Base-by-base conservation (phyloP, 2,113 vertebrate genomes). In the Archocentrus centrarchus region DNA sequence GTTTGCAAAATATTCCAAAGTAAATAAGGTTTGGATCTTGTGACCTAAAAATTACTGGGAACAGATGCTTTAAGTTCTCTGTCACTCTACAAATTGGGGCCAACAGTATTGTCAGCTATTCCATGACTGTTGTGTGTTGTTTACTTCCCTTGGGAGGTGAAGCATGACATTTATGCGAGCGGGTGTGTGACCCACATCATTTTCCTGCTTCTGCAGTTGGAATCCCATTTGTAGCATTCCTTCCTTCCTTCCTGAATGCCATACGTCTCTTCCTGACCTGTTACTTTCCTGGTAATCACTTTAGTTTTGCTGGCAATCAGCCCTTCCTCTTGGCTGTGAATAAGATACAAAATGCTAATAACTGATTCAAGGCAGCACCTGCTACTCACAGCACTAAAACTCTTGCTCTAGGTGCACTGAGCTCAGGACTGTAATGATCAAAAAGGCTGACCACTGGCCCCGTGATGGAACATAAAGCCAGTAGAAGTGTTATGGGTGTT, bases 161-260 rank as follows among this genome's bases (percentile, higher is more conserved):
- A 82, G 62, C 63, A 20, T 9, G 24, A 79, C 59, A 82, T 89
- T 87, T 75, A 83, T 79, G 81, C 5, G 35, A 55, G 75, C 41
- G 11, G n/a, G 35, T 76, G 80, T 59, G 55, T 79, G 80, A 88
- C 55, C 73, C 30, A 62, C 59, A 86, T 88, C 77, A 47, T 75
- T 70, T 61, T 41, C 41, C 1, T 2, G 35, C 81, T 59, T 61
- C 79, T 70, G 30, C 6, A 9, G 61, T 80, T 37, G 27, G 86
- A 86, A 82, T 90, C 81, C 76, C 76, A 77, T 86, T 88, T 3
- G 50, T 60, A 61, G 79, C 66, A 81, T 85, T 89, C 85, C 77
- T 86, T 47, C 81, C 58, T 58, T 81, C 77, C 75, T 59, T 83
- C 79, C 41, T 2, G 27, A 73, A 85, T 44, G 57, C 75, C 66